A percentile compares a stretch with the other conserved stretches of the same genome.
Conservation (phyloP, 2,113 vertebrate genomes). For the Ondatra zibethicus region DNA sequence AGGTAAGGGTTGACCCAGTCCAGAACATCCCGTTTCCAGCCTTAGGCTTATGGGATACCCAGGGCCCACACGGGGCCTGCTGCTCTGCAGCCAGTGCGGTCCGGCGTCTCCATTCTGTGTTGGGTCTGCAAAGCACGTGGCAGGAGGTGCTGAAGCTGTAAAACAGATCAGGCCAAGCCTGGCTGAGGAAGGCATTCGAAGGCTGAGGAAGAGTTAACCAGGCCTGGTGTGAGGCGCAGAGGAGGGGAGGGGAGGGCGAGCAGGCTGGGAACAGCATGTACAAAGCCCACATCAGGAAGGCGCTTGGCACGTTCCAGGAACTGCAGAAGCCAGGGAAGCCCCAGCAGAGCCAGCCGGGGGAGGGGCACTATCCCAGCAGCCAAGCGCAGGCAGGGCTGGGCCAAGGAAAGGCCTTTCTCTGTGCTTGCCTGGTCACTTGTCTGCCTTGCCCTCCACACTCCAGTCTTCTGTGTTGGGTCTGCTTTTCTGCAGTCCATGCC, state of each 20-base stretch:
- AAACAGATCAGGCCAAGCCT: background rate
- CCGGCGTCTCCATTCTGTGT: background rate
- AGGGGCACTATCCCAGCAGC: slow-evolving; percentile 35
- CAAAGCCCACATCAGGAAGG: slow-evolving; percentile 70
- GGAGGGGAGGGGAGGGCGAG: background rate
- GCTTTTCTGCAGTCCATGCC: background rate
- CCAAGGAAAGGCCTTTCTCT: background rate
- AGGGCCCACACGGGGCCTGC: background rate
- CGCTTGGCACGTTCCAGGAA: slow-evolving; percentile 77
- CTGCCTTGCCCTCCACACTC: background rate
- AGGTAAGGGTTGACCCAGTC: background rate
- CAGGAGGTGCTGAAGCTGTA: background rate
- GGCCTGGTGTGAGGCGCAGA: slow-evolving; percentile 9
- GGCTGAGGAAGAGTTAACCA: slow-evolving; percentile 67
- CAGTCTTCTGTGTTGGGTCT: slow-evolving; percentile 9
- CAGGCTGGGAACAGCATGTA: slow-evolving; percentile 75
- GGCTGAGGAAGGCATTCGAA: background rate
- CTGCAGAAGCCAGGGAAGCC: slow-evolving; percentile 71
- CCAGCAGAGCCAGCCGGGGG: slow-evolving; percentile 36
- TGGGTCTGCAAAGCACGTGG: background rate
- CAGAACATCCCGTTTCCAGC: background rate
- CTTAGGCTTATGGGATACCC: background rate
- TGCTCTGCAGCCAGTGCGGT: background rate
- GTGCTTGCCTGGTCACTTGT: background rate
- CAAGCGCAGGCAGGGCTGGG: background rate